Conservation (phyloP, 1,140 invertebrate species). For the Drosophila sp. region DNA sequence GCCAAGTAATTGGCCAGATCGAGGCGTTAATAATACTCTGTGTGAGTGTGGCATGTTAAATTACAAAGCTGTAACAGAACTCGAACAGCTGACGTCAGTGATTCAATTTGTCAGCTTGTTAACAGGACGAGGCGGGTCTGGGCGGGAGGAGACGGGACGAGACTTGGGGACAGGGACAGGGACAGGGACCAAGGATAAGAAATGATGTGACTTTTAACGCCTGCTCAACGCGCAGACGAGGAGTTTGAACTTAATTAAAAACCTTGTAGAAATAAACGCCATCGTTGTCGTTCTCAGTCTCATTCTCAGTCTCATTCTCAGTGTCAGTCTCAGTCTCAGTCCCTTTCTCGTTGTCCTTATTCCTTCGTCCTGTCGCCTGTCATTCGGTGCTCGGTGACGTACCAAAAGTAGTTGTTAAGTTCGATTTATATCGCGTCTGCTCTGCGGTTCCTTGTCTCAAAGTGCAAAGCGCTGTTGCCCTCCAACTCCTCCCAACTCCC, state of each 20-base stretch:
- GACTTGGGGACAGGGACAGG: slow-evolving; percentile 6
- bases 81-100: slow-evolving; percentile 61
- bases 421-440: slow-evolving; percentile 70
- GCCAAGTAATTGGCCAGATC: slow-evolving; percentile 61
- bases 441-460: slow-evolving; percentile 78
- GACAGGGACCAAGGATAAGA: slow-evolving; percentile 26
- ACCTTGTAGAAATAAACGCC: slow-evolving; percentile 71
- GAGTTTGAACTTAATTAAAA: slow-evolving; percentile 81
- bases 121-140: slow-evolving; percentile 2
- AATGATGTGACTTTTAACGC: slow-evolving; percentile 79
- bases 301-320: slow-evolving; percentile 5
- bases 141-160: not conserved
- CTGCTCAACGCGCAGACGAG: slow-evolving; percentile 26
- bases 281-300: slow-evolving; percentile 12
- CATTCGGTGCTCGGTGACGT: slow-evolving; percentile 20
- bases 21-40: slow-evolving; percentile 59
- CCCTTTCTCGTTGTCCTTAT: slow-evolving; percentile 3
- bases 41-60: slow-evolving; percentile 52
- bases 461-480: slow-evolving; percentile 72
- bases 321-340: slow-evolving; percentile 7
- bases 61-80: slow-evolving; percentile 57
- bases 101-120: slow-evolving; percentile 81
- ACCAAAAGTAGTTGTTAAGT: slow-evolving; percentile 71
- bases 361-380: slow-evolving; percentile 11
- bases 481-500: too few species aligned